phyloP scores from a whole-genome alignment of 2,797 vertebrate species.

The Craterocephalus amniculus region DNA sequence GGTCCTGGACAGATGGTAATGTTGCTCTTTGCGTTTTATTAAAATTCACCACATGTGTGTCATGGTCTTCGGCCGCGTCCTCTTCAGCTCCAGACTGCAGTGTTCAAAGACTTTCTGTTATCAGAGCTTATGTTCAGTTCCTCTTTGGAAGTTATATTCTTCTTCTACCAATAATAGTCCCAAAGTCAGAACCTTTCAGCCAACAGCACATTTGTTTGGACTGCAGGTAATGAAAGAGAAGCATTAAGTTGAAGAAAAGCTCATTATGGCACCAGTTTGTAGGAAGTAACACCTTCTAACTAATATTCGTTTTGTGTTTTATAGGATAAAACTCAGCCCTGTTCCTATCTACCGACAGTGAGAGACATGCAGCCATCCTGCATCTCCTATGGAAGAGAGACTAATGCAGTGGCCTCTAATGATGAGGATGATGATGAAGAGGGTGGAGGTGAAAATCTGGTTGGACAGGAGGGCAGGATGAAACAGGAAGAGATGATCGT shows the following conservation, averaged over 20 bases:
- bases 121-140: not conserved
- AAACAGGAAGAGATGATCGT: conserved; percentile 10
- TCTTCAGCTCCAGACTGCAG: conserved; percentile 21
- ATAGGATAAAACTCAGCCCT: conserved; percentile 21
- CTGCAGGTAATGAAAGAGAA: conserved; percentile 43
- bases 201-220: conserved; percentile 9
- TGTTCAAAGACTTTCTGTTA: conserved; percentile 1
- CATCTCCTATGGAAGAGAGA: conserved; percentile 28
- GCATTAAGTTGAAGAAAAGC: not conserved
- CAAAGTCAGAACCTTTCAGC: not conserved
- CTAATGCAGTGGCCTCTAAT: conserved; percentile 5
- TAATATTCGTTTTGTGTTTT: not conserved
- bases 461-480: not conserved
- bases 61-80: conserved; percentile 53
- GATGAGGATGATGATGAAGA: conserved; percentile 30
- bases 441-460: conserved; percentile 1
- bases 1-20: not conserved
- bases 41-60: conserved; percentile 20
- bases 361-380: conserved; percentile 54
- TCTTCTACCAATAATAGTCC: not conserved
- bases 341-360: not conserved
- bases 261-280: no score
- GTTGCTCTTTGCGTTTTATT: not conserved
- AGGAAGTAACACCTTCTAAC: not conserved
- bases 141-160: conserved; percentile 1